Base-by-base conservation (phyloP, 1,140 invertebrate genomes). In the Platyscapa corneri region DNA sequence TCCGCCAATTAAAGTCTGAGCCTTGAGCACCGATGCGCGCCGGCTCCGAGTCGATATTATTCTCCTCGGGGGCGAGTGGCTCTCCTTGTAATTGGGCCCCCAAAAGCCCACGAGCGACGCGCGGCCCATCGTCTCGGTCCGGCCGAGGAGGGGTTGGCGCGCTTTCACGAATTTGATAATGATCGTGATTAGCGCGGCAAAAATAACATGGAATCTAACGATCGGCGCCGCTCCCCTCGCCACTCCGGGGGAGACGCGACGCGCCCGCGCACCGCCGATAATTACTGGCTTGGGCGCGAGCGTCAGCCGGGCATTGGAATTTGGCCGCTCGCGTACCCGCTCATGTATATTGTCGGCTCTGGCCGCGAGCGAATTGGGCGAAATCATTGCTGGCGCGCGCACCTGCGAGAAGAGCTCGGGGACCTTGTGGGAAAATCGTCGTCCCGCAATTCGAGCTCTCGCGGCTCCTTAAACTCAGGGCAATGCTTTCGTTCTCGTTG, bases 141-240 rank as follows among this genome's bases (percentile, higher is more conserved):
- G 6, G 42, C 12, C 42, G 6, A 46, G 42, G 42, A 46, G 12
- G 42, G 42, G 12, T 46, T 12, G 30, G 70, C 56, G 84, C 60
- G 84, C 46, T 60, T 83, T 86, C 90, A 90, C 89, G 89, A 90
- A 90, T 91, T 88, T 88, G 89, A 91, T 91, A 91, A 91, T 91
- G 87, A 91, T 91, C 91, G 89, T 91, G 90, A 92, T 91, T 89
- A 90, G 46, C 60, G 30, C n/a, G 74, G 77, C 85, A 77, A 32
- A 91, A 91, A 91, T 91, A 91, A 90, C 89, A 90, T 92, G 90
- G 89, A 90, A 91, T 92, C 89, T 90, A 89, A 87, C 80, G 81
- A 84, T 85, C 87, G 23, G 32, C 20, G 84, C 42, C 14, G 56
- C 37, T 53, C 32, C 34, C 53, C 27, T 3, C 49, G 88, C 87